Evolutionary conservation across 2,113 vertebrate species (phyloP), one percentile per base, ranked within the genome.

Genomic region (Pterophyllum scalare): DNA sequence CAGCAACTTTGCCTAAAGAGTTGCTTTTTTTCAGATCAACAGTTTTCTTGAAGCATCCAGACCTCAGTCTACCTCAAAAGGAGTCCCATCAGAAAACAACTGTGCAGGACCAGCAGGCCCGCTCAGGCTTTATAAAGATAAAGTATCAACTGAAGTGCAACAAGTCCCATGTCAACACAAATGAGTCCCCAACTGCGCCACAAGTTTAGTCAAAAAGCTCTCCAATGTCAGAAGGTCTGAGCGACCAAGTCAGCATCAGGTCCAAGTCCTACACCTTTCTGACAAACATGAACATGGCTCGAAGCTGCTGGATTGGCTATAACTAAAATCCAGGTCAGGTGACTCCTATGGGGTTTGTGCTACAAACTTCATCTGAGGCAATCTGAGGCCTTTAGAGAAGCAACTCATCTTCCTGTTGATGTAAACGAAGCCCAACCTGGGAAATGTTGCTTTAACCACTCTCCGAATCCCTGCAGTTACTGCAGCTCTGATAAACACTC

Each of bases 361-460:
- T 54, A 33, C 19, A 22, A 7, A 59, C 38, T 59, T 49, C 3
- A 4, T 31, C 12, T 65, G 60, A 67, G n/a, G 11, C 14, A 67
- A 24, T 28, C 40, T 52, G 59, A 83, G 24, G 43, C n/a, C 59
- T 65, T 33, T 20, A 33, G 12, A 22, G n/a, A 52, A 33, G 31
- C 10, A 10, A 57, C 20, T n/a, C 15, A 6, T 57, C 28, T 35
- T 75, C 19, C 13, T 22, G 8, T 12, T 33, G 59, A 13, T 46
- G n/a, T 22, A 59, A 49, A 70, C 43, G 33, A 65, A 13, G 4
- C 24, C 38, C 43, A 56, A 64, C 43, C 20, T 0, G 62, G 88
- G 74, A 81, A 57, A 74, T 57, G 79, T 58, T 67, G 74, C 86
- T 78, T 79, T 22, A 11, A 35, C 10, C 2, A 2, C 35, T 17